Evolutionary conservation across 1,140 invertebrate genomes (phyloP).

Genomic region (Neuroterus valhalla): DNA sequence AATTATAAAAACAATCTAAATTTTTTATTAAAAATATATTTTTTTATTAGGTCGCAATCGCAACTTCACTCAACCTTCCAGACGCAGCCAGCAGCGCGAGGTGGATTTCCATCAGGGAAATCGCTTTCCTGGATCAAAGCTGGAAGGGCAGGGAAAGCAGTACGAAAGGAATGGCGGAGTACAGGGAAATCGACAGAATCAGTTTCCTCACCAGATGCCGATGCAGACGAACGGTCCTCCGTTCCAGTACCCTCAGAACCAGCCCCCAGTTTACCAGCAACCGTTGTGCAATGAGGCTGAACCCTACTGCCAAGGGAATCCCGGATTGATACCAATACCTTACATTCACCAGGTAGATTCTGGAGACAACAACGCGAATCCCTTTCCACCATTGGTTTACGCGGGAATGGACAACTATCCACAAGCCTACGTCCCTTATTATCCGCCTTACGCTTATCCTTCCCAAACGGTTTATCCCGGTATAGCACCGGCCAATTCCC

Average conservation of each 20-base stretch:
- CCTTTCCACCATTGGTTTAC: conserved; percentile 33
- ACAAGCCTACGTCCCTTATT: conserved; percentile 42
- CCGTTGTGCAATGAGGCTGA: conserved; percentile 46
- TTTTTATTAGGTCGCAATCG: conserved; percentile 38
- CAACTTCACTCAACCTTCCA: conserved; percentile 16
- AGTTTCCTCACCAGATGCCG: conserved; percentile 13
- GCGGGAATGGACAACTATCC: conserved; percentile 41
- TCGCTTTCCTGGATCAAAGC: not conserved
- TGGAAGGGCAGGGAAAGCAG: conserved; percentile 3
- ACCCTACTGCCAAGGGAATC: conserved; percentile 39
- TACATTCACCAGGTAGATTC: conserved; percentile 46
- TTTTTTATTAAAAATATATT: no score
- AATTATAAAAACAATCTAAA: no score
- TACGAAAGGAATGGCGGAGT: conserved; percentile 26
- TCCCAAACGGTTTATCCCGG: conserved; percentile 34
- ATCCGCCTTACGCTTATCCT: conserved; percentile 41
- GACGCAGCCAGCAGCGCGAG: conserved; percentile 10
- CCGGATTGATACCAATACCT: conserved; percentile 38
- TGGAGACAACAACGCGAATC: conserved; percentile 38
- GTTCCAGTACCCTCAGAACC: conserved; percentile 43
- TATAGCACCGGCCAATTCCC: conserved; percentile 42
- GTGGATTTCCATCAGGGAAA: conserved; percentile 34
- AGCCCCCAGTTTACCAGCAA: conserved; percentile 45
- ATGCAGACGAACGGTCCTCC: not conserved
- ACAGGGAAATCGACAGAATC: conserved; percentile 4